A percentile compares a stretch with the other conserved stretches of the same genome.
These are phyloP conservation scores for Busseola fusca DNA, from an alignment of 2,888 invertebrate species.

Conservation along the genomic window DNA sequence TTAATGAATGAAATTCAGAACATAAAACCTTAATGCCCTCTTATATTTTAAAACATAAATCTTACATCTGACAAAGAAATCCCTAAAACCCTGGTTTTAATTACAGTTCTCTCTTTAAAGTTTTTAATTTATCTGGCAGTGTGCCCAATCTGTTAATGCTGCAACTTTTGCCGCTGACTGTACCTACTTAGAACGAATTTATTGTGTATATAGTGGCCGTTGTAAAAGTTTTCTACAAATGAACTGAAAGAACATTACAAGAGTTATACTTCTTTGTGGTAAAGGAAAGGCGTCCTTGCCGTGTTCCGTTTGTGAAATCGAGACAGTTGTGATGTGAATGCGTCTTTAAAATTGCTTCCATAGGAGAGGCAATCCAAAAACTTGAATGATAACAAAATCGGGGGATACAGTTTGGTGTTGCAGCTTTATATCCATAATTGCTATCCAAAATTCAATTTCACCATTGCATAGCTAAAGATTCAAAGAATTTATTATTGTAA, in stretches of 20 bases:
- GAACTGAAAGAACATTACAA: slow-evolving; percentile 12
- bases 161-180: slow-evolving; percentile 47
- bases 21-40: not conserved
- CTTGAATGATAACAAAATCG: too few relatives aligned
- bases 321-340: too few relatives aligned
- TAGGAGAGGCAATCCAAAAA: too few relatives aligned
- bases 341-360: too few relatives aligned
- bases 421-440: too few relatives aligned
- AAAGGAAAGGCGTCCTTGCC: not conserved
- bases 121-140: slow-evolving; percentile 59
- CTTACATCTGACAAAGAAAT: slow-evolving; percentile 25
- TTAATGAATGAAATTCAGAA: not conserved
- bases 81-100: slow-evolving; percentile 39
- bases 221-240: slow-evolving; percentile 47
- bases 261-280: slow-evolving; percentile 11
- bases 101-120: slow-evolving; percentile 47
- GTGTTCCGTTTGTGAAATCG: slow-evolving; percentile 8
- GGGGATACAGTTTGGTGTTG: too few relatives aligned
- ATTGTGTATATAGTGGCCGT: slow-evolving; percentile 46
- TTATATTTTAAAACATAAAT: slow-evolving; percentile 19
- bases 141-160: slow-evolving; percentile 55
- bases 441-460: too few relatives aligned
- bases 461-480: too few relatives aligned
- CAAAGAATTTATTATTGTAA: too few relatives aligned
- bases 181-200: slow-evolving; percentile 45